phyloP scores from a whole-genome alignment of 2,797 vertebrate species.

The Discoglossus pictus region DNA sequence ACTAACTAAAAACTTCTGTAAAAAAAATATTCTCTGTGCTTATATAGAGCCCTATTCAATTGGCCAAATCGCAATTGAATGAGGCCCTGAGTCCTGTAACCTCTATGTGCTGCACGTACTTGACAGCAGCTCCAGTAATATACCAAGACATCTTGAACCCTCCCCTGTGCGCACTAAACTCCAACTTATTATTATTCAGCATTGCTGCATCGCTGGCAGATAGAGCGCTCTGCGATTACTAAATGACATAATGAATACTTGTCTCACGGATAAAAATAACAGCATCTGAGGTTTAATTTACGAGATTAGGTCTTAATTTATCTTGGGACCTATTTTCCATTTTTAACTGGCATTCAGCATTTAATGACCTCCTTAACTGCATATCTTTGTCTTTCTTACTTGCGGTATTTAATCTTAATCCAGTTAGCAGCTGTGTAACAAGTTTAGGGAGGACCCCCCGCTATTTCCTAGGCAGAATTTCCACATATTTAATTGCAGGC shows the following conservation, averaged over 20 bases:
- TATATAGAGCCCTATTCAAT: too few species aligned
- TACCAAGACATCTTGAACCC: neutral
- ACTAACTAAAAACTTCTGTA: too few species aligned
- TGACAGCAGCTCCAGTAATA: neutral
- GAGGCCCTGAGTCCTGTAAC: too few species aligned
- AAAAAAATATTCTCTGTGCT: too few species aligned
- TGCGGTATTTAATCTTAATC: slow-evolving; percentile 12
- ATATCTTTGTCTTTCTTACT: neutral
- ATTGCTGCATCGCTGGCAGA: neutral
- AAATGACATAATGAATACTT: slow-evolving; percentile 36
- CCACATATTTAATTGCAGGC: neutral
- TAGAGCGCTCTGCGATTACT: neutral
- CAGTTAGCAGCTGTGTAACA: neutral
- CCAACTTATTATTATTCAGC: neutral
- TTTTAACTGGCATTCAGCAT: slow-evolving; percentile 22
- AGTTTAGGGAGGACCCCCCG: neutral
- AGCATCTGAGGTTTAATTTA: slow-evolving; percentile 12
- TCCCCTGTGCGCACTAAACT: neutral
- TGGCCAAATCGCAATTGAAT: too few species aligned
- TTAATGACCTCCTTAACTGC: slow-evolving; percentile 22
- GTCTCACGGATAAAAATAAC: slow-evolving; percentile 43
- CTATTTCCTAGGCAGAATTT: neutral
- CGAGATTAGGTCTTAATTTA: slow-evolving; percentile 33
- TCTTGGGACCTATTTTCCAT: slow-evolving; percentile 25
- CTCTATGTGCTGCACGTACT: too few species aligned